A percentile compares a stretch with the other conserved stretches of the same genome.
Conservation (phyloP, 2,888 invertebrate species). For the Druceiella hillmani region DNA sequence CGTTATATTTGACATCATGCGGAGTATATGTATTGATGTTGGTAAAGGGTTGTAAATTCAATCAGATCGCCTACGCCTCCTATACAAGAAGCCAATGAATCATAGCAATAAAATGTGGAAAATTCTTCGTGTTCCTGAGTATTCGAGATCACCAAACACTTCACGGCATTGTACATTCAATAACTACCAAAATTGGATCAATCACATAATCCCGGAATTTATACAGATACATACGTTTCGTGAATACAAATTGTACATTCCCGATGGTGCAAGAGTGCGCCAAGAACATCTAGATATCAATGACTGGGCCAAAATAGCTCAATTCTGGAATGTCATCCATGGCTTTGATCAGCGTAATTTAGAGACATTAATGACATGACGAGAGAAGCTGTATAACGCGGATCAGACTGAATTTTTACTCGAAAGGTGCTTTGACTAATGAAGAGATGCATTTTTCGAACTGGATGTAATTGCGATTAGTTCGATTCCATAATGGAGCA, state of each 20-base stretch:
- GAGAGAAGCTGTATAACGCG: conserved; percentile 10
- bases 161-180: conserved; percentile 13
- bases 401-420: conserved; percentile 12
- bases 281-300: conserved; percentile 5
- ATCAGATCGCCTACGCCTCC: too few species aligned
- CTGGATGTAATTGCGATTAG: conserved; percentile 7
- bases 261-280: conserved; percentile 10
- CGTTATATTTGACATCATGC: too few species aligned
- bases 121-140: conserved; percentile 8
- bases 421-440: conserved; percentile 11
- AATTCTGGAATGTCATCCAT: conserved; percentile 15
- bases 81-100: too few species aligned
- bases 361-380: conserved; percentile 12
- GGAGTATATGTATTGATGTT: too few species aligned
- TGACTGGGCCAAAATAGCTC: conserved; percentile 13
- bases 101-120: too few species aligned
- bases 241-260: conserved; percentile 7
- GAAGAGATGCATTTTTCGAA: conserved; percentile 14
- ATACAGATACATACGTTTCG: conserved; percentile 8
- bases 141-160: conserved; percentile 12
- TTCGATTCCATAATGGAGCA: conserved; percentile 7
- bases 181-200: conserved; percentile 10
- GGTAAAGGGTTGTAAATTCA: too few species aligned
- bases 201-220: conserved; percentile 8
- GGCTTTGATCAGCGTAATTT: conserved; percentile 12